Evolutionary conservation across 2,888 invertebrate genomes (phyloP).

Genomic region (Spatulosminthurus flaviceps): DNA sequence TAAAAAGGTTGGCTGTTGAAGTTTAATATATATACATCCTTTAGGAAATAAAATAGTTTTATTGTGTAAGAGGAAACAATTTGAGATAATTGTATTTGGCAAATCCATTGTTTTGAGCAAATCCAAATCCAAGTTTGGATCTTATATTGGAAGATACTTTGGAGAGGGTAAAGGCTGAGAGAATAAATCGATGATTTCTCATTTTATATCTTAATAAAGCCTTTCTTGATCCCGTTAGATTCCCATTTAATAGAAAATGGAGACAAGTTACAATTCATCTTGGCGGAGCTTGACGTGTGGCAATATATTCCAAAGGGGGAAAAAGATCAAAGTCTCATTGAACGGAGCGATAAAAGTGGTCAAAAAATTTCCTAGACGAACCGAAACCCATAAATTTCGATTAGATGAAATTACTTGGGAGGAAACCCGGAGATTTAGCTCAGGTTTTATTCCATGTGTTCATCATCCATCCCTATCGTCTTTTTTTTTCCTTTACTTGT

Average conservation of each 20-base stretch:
- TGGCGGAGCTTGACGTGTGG: slow-evolving; percentile 20
- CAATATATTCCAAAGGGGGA: slow-evolving; percentile 27
- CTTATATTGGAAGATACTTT: background rate
- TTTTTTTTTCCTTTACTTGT: background rate
- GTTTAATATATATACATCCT: too few relatives aligned
- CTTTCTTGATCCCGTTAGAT: background rate
- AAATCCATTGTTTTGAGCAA: too few relatives aligned
- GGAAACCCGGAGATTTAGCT: slow-evolving; percentile 40
- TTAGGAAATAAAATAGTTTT: too few relatives aligned
- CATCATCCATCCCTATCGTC: background rate
- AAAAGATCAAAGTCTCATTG: slow-evolving; percentile 37
- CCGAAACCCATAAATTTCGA: slow-evolving; percentile 46
- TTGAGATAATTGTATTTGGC: too few relatives aligned
- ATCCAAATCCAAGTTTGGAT: too few relatives aligned
- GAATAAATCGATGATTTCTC: slow-evolving; percentile 34
- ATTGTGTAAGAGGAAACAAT: too few relatives aligned
- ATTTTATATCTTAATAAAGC: slow-evolving; percentile 18
- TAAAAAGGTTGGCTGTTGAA: too few relatives aligned
- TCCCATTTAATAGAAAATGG: slow-evolving; percentile 8
- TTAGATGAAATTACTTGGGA: slow-evolving; percentile 46
- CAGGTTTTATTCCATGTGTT: slow-evolving; percentile 14
- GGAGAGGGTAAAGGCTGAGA: background rate
- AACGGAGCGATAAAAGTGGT: slow-evolving; percentile 31
- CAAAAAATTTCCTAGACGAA: slow-evolving; percentile 34
- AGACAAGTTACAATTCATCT: slow-evolving; percentile 37